Evolutionary conservation across 2,888 invertebrate genomes (phyloP), one percentile per base, ranked within the genome.

Genomic region (Brenthis daphne): DNA sequence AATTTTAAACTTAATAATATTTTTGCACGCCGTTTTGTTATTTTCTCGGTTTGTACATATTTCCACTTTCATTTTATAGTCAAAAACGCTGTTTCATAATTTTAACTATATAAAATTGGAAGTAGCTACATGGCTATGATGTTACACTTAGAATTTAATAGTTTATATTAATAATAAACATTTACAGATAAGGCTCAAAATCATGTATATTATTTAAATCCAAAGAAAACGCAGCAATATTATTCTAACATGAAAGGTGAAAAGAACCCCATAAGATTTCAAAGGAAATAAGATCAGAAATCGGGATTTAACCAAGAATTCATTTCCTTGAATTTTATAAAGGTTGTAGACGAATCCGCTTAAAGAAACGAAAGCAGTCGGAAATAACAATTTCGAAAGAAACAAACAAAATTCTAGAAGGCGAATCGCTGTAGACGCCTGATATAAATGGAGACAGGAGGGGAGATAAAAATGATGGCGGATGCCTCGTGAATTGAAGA

Each of bases 401-500:
- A 88, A 91, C 89, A 91, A 90, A 90, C 88, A 90, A 89, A 92
- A 91, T 85, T 86, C 89, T 85, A 85, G 86, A 85, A 84, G 82
- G 83, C 81, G 87, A 88, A 85, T 88, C 86, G 83, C 83, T 85
- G 87, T 83, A 83, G 80, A 83, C 85, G 82, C 83, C 81, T 78
- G 84, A 89, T 90, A 91, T 92, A 91, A 90, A 91, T 87, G 86
- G 83, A 85, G 85, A 87, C 88, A 86, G 82, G 86, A 86, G 89
- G 89, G 89, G 87, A 89, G 90, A 91, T 90, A 90, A 91, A 90
- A 90, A 90, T 90, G 89, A 91, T 88, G 90, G 89, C 88, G 90
- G 89, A 90, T 89, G 89, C 86, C 82, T 79, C 80, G 85, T 87
- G 88, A 90, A 91, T 89, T 85, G 82, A 85, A 86, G 80, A 86